Evolutionary conservation across 2,888 invertebrate species (phyloP), one percentile per base, ranked within the genome.

Genomic region (Nomada fabriciana): DNA sequence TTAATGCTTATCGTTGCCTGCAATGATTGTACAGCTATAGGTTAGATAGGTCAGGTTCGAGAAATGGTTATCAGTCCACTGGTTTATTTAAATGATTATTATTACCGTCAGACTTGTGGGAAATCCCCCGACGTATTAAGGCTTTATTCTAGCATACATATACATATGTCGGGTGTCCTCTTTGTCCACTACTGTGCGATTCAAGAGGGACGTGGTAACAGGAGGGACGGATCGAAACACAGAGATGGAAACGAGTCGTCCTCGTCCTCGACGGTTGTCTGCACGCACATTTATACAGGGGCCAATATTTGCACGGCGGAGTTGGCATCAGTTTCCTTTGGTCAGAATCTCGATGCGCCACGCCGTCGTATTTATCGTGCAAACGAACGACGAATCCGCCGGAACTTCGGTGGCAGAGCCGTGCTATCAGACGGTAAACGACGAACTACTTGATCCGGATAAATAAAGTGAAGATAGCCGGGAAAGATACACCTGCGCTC

Each of bases 301-400:
- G 80, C 85, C 77, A 87, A 87, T 87, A 85, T 87, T 87, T 87
- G 80, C 70, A 43, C 81, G 83, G 42, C 57, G 64, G 61, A 83
- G 78, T 82, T 74, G 78, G 83, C 85, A 83, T 86, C 87, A 67
- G 85, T 85, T 85, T 77, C 85, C 84, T 82, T 84, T 82, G 78
- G 78, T 74, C 78, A 72, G 76, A 82, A 74, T 72, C 82, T 77
- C 74, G 75, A 29, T 55, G 29, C 68, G 25, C 57, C 71, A 70
- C 82, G 25, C 57, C 71, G 72, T 84, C 67, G 84, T 87, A 85
- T 87, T 87, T 87, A 87, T 87, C 87, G 74, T 80, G 87, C 79
- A 87, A 86, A 86, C 80, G 82, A 75, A 73, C 76, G 63, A 53
- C 76, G 75, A 73, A 82, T 78, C 67, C 67, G 53, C 52, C 74